Evolutionary conservation across 2,113 vertebrate species (phyloP), one percentile per base, ranked within the genome.

Genomic region (Proterorhinus semilunaris): DNA sequence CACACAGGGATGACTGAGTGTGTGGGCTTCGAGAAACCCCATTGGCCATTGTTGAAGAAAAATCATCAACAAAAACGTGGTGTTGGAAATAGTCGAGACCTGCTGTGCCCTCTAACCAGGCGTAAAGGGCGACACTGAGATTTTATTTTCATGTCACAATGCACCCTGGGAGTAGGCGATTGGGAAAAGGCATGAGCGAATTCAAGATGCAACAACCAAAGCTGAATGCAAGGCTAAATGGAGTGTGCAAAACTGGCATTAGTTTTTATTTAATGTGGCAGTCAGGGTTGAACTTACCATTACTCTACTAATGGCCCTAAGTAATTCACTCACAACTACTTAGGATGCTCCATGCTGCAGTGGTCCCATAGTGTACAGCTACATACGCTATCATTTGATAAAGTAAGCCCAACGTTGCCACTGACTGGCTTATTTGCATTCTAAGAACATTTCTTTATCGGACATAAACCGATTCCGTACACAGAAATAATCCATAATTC

Each of bases 81-180:
- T 75, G 54, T 78, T 58, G 17, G 55, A 62, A 82, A 81, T 3
- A 58, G 69, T 7, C 48, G 50, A 79, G 74, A 82, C 72, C 51
- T 81, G 80, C 86, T 77, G 54, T 80, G 83, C 74, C 88, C 85
- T 92, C 83, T 79, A 79, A 83, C 77, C 76, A 81, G 71, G 79
- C 81, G 66, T 82, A 81, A 90, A 91, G 90, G 90, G 81, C 85
- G 78, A 74, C 71, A 61, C 69, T 81, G 57, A 70, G 43, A 9
- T 63, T 76, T 36, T 36, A 4, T 74, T 85, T 82, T 78, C 53
- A 69, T 80, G 72, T 83, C 80, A 77, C 59, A 57, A 3, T 47
- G 52, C 55, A 74, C 78, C 69, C 54, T 70, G 81, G 82, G 85
- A 85, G 67, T 51, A 55, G 45, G 69, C 0, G 9, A 62, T 64